A percentile compares a stretch with the other conserved stretches of the same genome.
phyloP scores from a whole-genome alignment of 2,797 vertebrate species.

The Malacoraja senta region DNA sequence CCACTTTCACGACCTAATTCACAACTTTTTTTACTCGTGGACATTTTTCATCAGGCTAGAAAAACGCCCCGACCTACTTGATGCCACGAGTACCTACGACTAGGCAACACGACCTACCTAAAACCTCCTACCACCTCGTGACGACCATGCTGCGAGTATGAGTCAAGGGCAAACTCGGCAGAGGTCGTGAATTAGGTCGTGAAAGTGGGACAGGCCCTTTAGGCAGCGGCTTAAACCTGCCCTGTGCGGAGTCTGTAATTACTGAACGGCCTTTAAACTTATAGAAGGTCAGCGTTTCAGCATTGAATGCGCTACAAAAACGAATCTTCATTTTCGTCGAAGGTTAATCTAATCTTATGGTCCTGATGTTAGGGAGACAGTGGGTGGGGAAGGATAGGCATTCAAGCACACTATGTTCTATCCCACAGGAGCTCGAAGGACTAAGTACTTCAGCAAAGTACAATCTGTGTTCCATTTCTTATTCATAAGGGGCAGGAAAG shows the following conservation, averaged over 20 bases:
- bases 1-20: too few species aligned
- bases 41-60: too few species aligned
- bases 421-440: neutral
- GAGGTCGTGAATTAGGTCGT: too few species aligned
- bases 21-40: too few species aligned
- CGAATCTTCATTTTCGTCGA: neutral
- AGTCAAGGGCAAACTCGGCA: too few species aligned
- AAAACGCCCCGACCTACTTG: too few species aligned
- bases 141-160: too few species aligned
- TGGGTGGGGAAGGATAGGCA: neutral
- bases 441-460: constrained; percentile 1
- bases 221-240: neutral
- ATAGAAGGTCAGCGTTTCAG: neutral
- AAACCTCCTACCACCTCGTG: too few species aligned
- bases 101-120: too few species aligned
- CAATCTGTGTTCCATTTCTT: constrained; percentile 22
- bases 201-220: too few species aligned
- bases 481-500: constrained; percentile 31
- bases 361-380: neutral
- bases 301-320: neutral
- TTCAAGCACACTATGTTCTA: neutral
- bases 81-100: too few species aligned
- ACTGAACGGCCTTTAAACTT: neutral
- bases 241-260: neutral
- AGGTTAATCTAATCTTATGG: constrained; percentile 19